phyloP scores from a whole-genome alignment of 2,113 vertebrate species.

The Cavia porcellus region DNA sequence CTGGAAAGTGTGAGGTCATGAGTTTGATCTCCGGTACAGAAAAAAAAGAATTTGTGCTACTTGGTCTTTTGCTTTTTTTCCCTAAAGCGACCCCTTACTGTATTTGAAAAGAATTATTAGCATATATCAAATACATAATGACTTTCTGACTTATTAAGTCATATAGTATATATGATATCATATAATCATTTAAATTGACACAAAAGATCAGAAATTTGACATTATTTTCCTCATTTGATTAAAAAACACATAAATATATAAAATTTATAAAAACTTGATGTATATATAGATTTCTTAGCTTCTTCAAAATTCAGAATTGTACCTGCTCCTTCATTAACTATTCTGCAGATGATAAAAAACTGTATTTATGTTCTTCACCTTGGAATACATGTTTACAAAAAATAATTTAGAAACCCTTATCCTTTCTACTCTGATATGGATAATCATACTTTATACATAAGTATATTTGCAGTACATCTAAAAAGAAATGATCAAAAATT shows the following conservation, averaged over 20 bases:
- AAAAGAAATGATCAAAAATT: slow-evolving; percentile 20
- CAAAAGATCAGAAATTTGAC: neutral
- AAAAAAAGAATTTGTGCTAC: neutral
- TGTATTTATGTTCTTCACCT: neutral
- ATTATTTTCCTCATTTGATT: neutral
- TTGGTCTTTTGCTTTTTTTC: neutral
- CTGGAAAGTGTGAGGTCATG: too few relatives aligned
- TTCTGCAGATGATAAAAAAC: slow-evolving; percentile 11
- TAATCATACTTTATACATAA: neutral
- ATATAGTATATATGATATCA: neutral
- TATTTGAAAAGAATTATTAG: neutral
- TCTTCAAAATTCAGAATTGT: neutral
- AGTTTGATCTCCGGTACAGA: too few relatives aligned
- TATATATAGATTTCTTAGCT: neutral
- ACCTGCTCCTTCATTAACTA: neutral
- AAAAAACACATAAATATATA: neutral
- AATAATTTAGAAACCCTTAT: neutral
- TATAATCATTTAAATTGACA: neutral
- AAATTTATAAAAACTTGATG: neutral
- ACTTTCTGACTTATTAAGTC: neutral
- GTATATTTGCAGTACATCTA: neutral
- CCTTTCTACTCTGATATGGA: neutral
- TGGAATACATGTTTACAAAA: neutral
- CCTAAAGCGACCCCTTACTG: neutral
- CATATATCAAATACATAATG: neutral